Conservation (phyloP, 2,797 vertebrate species). For the Erethizon dorsatum region DNA sequence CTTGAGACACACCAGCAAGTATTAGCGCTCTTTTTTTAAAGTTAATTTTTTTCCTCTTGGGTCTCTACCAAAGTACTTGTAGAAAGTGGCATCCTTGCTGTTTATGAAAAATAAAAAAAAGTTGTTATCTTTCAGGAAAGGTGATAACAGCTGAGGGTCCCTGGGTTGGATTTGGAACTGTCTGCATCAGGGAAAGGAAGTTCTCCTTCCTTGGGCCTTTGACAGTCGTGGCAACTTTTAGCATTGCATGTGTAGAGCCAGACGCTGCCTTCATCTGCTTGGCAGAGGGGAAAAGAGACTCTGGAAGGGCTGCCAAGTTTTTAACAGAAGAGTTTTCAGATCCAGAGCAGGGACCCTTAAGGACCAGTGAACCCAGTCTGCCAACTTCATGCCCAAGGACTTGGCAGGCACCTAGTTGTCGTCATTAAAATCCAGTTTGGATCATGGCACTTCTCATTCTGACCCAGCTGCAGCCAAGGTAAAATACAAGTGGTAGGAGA, state of each 20-base stretch:
- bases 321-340: conserved; percentile 66
- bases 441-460: conserved; percentile 50
- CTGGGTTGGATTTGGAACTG: neutral
- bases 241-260: conserved; percentile 45
- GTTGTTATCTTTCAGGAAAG: conserved; percentile 38
- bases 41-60: neutral
- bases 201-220: conserved; percentile 47
- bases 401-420: conserved; percentile 65
- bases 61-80: conserved; percentile 36
- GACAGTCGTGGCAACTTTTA: conserved; percentile 36
- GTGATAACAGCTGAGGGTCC: conserved; percentile 65
- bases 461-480: conserved; percentile 38
- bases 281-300: conserved; percentile 64
- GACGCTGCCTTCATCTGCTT: conserved; percentile 76
- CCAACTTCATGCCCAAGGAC: conserved; percentile 57
- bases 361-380: neutral
- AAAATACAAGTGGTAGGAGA: conserved; percentile 6
- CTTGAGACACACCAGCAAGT: neutral
- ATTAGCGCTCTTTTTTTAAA: neutral
- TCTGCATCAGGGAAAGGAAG: conserved; percentile 61
- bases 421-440: conserved; percentile 82
- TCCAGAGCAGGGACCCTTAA: conserved; percentile 69
- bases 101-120: conserved; percentile 54
- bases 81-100: conserved; percentile 55
- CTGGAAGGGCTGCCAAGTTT: conserved; percentile 68